phyloP scores from a whole-genome alignment of 2,113 vertebrate genomes.

The Oceanodroma tethys region DNA sequence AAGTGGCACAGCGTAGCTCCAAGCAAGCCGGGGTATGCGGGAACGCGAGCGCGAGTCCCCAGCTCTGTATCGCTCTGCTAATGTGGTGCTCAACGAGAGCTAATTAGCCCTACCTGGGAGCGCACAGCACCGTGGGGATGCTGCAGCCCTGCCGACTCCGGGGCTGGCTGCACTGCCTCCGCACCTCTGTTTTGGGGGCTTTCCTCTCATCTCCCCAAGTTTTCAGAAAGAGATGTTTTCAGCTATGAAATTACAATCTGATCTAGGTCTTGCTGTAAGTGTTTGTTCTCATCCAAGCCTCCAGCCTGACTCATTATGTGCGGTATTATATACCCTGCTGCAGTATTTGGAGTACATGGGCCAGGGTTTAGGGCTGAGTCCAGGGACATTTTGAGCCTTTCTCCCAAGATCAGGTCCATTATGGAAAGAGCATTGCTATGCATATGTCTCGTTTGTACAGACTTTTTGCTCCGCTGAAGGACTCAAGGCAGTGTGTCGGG shows the following conservation, averaged over 20 bases:
- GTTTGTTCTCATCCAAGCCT: not conserved
- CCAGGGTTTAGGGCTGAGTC: not conserved
- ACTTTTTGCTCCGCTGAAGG: not conserved
- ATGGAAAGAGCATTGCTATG: not conserved
- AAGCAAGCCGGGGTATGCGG: not conserved
- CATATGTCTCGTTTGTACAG: not conserved
- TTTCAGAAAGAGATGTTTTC: not conserved
- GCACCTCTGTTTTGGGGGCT: not conserved
- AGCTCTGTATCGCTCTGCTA: not conserved
- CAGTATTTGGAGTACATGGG: no score
- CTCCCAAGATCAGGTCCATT: not conserved
- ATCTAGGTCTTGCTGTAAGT: not conserved
- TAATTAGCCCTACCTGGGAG: constrained; percentile 22
- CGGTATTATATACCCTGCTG: not conserved
- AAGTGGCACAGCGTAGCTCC: constrained; percentile 18
- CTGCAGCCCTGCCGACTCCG: not conserved
- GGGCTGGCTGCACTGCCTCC: not conserved
- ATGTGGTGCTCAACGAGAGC: not conserved
- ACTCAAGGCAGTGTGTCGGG: not conserved
- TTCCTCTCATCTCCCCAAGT: not conserved
- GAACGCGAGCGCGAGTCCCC: not conserved
- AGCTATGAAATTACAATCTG: not conserved
- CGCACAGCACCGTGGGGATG: not conserved
- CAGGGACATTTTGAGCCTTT: not conserved
- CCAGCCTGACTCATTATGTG: not conserved